Evolutionary conservation across 2,113 vertebrate species (phyloP).

Genomic region (Athene noctua): DNA sequence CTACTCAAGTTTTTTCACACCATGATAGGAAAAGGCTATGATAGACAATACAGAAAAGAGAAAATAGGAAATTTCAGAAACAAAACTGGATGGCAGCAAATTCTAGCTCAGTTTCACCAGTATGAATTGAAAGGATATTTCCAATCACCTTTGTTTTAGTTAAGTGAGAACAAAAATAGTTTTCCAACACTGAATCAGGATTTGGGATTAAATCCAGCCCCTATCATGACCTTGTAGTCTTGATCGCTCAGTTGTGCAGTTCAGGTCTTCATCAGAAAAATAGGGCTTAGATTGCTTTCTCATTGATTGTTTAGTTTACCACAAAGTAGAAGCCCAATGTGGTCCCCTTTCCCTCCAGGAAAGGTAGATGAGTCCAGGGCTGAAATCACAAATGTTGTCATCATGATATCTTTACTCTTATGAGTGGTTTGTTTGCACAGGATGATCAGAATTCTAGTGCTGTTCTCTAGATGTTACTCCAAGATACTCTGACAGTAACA

Average conservation of each 20-base stretch:
- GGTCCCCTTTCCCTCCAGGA: background rate
- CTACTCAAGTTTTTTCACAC: background rate
- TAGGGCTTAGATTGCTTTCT: background rate
- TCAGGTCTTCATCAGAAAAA: background rate
- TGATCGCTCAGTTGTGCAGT: background rate
- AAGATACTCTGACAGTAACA: background rate
- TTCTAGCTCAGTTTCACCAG: background rate
- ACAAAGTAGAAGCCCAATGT: background rate
- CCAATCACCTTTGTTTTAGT: background rate
- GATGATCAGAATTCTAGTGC: background rate
- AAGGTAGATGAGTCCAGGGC: background rate
- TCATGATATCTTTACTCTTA: accelerated
- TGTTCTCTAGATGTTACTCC: background rate
- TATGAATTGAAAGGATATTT: background rate
- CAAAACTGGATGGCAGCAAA: background rate
- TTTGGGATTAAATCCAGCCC: background rate
- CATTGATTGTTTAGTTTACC: background rate
- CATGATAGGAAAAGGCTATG: background rate
- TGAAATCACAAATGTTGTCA: background rate
- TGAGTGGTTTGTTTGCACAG: background rate
- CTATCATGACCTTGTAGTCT: background rate
- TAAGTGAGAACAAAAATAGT: background rate
- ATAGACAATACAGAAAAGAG: background rate
- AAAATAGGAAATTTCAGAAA: background rate
- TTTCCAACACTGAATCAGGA: background rate